These are phyloP conservation scores for Apocheima hispidaria DNA, from an alignment of 2,888 invertebrate genomes.

Conservation along the genomic window DNA sequence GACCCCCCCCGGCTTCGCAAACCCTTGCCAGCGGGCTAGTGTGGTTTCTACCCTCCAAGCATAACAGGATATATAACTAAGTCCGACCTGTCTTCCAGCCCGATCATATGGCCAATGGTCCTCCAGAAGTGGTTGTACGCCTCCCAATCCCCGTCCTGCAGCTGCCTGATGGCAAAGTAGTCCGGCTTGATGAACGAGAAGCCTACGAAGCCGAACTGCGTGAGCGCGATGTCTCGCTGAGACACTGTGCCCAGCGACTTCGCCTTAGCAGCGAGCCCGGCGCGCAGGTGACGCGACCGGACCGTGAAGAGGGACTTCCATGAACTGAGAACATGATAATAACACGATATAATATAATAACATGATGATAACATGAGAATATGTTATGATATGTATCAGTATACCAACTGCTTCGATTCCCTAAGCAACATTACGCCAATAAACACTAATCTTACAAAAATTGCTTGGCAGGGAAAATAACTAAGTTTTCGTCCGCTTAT, in stretches of 20 bases:
- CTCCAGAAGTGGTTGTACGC: conserved; percentile 94
- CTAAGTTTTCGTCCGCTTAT: no score
- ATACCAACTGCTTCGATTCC: no score
- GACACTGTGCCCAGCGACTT: conserved; percentile 87
- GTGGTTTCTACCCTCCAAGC: no score
- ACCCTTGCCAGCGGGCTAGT: no score
- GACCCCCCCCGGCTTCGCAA: no score
- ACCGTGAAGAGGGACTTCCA: conserved; percentile 90
- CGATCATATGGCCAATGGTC: conserved; percentile 92
- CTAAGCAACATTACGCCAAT: no score
- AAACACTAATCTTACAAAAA: no score
- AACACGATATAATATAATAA: no score
- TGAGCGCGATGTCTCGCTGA: conserved; percentile 94
- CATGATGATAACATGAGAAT: no score
- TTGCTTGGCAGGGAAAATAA: no score
- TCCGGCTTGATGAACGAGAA: conserved; percentile 88
- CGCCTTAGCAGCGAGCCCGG: conserved; percentile 79
- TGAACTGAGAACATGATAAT: conserved; percentile 73
- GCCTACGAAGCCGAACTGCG: conserved; percentile 95
- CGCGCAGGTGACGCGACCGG: conserved; percentile 88
- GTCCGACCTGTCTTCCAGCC: conserved; percentile 91
- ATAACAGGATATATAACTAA: neutral
- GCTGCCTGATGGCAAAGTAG: conserved; percentile 87
- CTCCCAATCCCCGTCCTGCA: conserved; percentile 88
- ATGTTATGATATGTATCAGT: no score